These are phyloP conservation scores for Alsophila aescularia DNA, from an alignment of 2,888 invertebrate genomes.

Conservation along the genomic window DNA sequence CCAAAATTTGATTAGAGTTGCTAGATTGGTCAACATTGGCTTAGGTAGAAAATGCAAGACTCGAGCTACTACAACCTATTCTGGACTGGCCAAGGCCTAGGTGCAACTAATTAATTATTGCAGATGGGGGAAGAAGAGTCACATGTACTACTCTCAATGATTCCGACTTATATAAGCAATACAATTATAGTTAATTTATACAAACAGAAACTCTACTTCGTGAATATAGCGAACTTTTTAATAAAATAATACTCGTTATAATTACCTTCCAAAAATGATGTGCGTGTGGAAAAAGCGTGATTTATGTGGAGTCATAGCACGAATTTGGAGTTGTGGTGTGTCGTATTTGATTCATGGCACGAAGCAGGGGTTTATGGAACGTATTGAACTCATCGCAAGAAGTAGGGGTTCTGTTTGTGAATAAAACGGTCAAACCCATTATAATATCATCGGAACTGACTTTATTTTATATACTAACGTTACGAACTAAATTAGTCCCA, in stretches of 20 bases:
- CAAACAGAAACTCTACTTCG: background rate
- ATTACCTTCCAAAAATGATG: too few species aligned
- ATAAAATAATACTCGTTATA: too few species aligned
- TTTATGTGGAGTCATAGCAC: too few species aligned
- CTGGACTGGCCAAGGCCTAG: conserved; percentile 2
- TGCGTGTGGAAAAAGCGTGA: too few species aligned
- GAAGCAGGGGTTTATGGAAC: too few species aligned
- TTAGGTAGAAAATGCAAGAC: too few species aligned
- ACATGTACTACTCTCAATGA: conserved; percentile 16
- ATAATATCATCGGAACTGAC: conserved; percentile 25
- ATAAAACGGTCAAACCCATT: background rate
- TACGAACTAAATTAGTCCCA: conserved; percentile 15
- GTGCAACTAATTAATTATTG: conserved; percentile 24
- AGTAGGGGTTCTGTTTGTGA: background rate
- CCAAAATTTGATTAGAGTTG: background rate
- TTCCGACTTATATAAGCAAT: conserved; percentile 37
- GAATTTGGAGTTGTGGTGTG: background rate
- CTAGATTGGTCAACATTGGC: background rate
- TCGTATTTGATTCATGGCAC: background rate
- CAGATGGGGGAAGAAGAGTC: conserved; percentile 29
- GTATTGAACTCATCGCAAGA: too few species aligned
- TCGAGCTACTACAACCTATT: background rate
- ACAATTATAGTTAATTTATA: background rate
- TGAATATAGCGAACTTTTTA: too few species aligned
- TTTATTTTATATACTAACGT: conserved; percentile 30